phyloP scores from a whole-genome alignment of 2,797 vertebrate genomes.

The Cynodonichthys magdalenae region DNA sequence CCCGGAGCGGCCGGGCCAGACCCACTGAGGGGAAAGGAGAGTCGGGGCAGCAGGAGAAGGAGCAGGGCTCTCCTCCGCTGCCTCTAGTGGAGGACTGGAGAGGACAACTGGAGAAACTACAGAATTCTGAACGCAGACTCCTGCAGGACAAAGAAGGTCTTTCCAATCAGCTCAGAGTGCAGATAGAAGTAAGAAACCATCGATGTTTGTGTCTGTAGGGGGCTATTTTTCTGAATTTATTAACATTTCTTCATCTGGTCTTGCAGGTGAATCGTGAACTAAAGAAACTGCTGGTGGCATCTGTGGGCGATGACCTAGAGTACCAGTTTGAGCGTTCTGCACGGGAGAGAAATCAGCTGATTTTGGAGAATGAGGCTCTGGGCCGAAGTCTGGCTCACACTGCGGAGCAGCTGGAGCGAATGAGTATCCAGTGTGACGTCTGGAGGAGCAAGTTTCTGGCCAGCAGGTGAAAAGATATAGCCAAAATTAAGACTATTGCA shows the following conservation, averaged over 20 bases:
- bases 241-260: neutral
- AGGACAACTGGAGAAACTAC: constrained; percentile 86
- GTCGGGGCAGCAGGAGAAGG: constrained; percentile 68
- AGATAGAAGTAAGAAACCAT: constrained; percentile 88
- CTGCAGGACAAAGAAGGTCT: constrained; percentile 97
- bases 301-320: constrained; percentile 94
- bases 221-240: neutral
- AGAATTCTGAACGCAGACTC: constrained; percentile 91
- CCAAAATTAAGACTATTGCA: too few relatives aligned
- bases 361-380: constrained; percentile 93
- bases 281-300: constrained; percentile 95
- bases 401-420: constrained; percentile 93
- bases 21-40: constrained; percentile 81
- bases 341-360: constrained; percentile 95
- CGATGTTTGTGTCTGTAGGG: neutral
- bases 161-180: constrained; percentile 92
- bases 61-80: constrained; percentile 71
- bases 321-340: constrained; percentile 96
- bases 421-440: constrained; percentile 97
- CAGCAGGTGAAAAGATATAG: constrained; percentile 92
- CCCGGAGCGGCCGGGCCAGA: constrained; percentile 72
- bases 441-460: constrained; percentile 99
- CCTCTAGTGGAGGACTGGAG: constrained; percentile 82
- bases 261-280: constrained; percentile 94
- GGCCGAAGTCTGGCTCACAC: constrained; percentile 85